Evolutionary conservation across 2,888 invertebrate species (phyloP).

Genomic region (Monopis laevigella): DNA sequence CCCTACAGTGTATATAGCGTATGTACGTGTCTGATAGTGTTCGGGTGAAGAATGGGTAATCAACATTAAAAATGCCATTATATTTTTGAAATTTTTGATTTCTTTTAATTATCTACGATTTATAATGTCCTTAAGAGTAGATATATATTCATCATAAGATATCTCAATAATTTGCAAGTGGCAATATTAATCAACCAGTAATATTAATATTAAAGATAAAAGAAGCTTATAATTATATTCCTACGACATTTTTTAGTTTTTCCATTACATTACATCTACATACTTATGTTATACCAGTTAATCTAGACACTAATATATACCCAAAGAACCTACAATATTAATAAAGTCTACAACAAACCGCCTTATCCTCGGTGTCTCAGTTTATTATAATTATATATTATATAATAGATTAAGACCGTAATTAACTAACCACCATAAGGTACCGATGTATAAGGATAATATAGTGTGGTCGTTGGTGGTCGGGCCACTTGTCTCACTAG

Average conservation of each 20-base stretch:
- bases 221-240: constrained; percentile 66
- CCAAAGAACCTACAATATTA: constrained; percentile 67
- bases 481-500: constrained; percentile 42
- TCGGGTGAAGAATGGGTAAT: constrained; percentile 30
- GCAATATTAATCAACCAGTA: constrained; percentile 68
- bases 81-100: constrained; percentile 67
- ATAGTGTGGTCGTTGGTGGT: background rate
- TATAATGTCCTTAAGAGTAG: constrained; percentile 69
- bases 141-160: constrained; percentile 62
- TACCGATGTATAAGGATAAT: background rate
- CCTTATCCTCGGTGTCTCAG: no score
- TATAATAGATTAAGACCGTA: constrained; percentile 56
- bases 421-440: constrained; percentile 65
- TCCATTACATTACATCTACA: constrained; percentile 64
- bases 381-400: background rate
- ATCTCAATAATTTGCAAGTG: constrained; percentile 68
- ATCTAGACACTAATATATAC: constrained; percentile 65
- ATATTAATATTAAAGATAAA: constrained; percentile 65
- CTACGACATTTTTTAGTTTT: constrained; percentile 47
- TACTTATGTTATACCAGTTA: constrained; percentile 62
- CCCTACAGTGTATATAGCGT: no score
- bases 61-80: constrained; percentile 62
- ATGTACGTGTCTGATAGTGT: constrained; percentile 22
- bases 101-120: constrained; percentile 70
- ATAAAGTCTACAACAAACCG: constrained; percentile 49